Evolutionary conservation across 2,113 vertebrate species (phyloP).

Genomic region (Limnothrissa miodon): DNA sequence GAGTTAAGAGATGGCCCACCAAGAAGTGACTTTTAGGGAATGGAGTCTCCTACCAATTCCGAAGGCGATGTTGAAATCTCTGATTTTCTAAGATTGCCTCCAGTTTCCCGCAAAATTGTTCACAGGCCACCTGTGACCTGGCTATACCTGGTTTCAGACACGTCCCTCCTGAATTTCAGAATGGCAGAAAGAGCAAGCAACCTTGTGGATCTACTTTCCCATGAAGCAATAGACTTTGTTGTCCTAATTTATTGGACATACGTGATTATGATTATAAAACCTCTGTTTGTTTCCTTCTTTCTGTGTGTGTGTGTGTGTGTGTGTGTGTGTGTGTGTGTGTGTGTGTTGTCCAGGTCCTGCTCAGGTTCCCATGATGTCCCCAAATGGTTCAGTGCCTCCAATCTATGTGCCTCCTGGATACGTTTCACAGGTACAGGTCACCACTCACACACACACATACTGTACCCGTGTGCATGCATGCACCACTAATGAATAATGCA

Average conservation of each 20-base stretch:
- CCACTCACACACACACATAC: too few species aligned
- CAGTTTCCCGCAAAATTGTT: too few species aligned
- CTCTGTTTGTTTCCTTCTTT: neutral
- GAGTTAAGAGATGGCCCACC: too few species aligned
- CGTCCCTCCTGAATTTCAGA: too few species aligned
- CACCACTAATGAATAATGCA: neutral
- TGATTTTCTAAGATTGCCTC: too few species aligned
- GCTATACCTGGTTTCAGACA: too few species aligned
- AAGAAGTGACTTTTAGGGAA: too few species aligned
- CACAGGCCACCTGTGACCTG: too few species aligned
- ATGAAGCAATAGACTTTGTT: too few species aligned
- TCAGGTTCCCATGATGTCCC: constrained; percentile 99
- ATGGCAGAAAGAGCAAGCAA: too few species aligned
- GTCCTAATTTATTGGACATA: neutral
- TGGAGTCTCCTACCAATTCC: neutral
- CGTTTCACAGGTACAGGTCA: constrained; percentile 87
- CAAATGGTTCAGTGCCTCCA: constrained; percentile 98
- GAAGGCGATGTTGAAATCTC: too few species aligned
- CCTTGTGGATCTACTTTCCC: too few species aligned
- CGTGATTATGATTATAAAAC: neutral
- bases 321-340: neutral
- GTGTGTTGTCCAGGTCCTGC: constrained; percentile 85
- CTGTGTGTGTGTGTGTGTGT: neutral
- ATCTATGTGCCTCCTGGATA: constrained; percentile 99
- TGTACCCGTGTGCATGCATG: neutral